Conservation (phyloP, 2,797 vertebrate species). For the Spinibarbus caldwelli region DNA sequence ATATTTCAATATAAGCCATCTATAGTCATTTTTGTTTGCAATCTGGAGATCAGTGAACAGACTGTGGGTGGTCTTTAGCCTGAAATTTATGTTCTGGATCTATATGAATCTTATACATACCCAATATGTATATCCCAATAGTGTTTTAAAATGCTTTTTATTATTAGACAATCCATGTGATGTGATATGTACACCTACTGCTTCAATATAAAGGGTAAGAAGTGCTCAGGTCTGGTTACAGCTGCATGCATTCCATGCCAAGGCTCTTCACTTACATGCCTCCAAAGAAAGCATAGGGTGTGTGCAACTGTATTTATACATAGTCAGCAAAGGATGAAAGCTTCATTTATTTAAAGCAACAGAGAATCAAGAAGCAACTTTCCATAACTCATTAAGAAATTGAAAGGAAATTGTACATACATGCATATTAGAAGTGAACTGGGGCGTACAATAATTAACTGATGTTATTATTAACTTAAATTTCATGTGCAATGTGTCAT, state of each 20-base stretch:
- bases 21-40: background rate
- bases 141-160: background rate
- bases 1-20: background rate
- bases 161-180: conserved; percentile 7
- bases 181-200: background rate
- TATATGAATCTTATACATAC: background rate
- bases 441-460: background rate
- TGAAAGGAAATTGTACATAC: background rate
- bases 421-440: background rate
- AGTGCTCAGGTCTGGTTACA: conserved; percentile 21
- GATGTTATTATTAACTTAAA: background rate
- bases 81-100: background rate
- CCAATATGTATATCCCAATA: background rate
- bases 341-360: conserved; percentile 14
- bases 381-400: background rate
- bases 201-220: conserved; percentile 1
- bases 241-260: conserved; percentile 8
- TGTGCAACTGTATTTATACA: conserved; percentile 10
- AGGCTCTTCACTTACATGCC: conserved; percentile 9
- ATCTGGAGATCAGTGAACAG: background rate
- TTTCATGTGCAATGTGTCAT: background rate
- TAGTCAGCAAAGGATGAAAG: background rate
- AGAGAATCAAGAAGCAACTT: conserved; percentile 3
- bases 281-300: conserved; percentile 26
- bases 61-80: background rate